Evolutionary conservation across 2,888 invertebrate species (phyloP), one percentile per base, ranked within the genome.

Genomic region (Plebejus melissa): DNA sequence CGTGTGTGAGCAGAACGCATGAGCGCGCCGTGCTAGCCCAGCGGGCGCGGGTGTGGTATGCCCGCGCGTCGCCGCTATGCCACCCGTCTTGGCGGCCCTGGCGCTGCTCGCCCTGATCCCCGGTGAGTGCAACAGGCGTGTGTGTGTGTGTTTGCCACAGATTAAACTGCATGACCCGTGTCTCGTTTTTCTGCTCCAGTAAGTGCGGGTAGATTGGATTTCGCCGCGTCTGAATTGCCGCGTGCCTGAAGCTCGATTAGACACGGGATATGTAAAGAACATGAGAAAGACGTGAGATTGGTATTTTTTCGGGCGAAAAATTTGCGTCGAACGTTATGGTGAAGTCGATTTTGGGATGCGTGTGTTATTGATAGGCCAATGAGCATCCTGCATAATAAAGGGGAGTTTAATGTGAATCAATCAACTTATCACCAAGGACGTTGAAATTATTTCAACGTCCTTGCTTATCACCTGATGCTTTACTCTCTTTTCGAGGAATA

Each of bases 1-100:
- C 86, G 89, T 85, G 79, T 79, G 80, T 82, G 78, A 83, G 79
- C 81, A 83, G 88, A 88, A 87, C 89, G 91, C 88, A 91, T 90
- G 90, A 90, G 89, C 88, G 90, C 90, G 90, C 85, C 89, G 90
- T 91, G 91, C 90, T 92, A 91, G 91, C 91, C 91, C 90, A 87
- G 89, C 89, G 90, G 87, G 91, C 91, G 91, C 92, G 91, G 90
- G 91, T 90, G 92, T 90, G 91, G 90, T 91, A 91, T 91, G 92
- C 91, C 92, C 92, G 92, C 92, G 92, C 92, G 88, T 86, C 87
- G 87, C 89, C 86, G 90, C 86, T 86, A 92, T 91, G 92, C 90
- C 88, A 90, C 87, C 88, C 83, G 81, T 92, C 84, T 83, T 91
- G 87, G 88, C 85, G 90, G 91, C 90, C 88, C 83, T 90, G 87